Base-by-base conservation (phyloP, 2,113 vertebrate genomes). In the Eurystomus gularis region DNA sequence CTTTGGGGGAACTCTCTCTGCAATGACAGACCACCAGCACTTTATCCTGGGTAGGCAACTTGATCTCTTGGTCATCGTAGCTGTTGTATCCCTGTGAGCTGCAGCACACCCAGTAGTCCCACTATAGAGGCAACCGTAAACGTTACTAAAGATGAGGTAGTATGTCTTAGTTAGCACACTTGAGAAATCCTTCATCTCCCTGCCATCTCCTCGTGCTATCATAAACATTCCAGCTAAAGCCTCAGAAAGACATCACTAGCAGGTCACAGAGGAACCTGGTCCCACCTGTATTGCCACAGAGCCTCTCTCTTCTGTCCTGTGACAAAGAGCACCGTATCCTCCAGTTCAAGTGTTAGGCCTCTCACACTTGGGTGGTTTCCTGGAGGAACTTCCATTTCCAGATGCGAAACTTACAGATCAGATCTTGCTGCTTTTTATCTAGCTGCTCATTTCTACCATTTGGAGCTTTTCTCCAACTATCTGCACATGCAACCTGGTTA, bases 331-430 rank as follows among this genome's bases (percentile, higher is more conserved):
- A 68, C 12, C 0, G 0, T 24, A 35, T 12, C 55, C 69, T 70
- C 62, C 37, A 2, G 3, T 31, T 55, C 0, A 1, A n/a, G 42
- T 1, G 0, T 9, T 29, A 80, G 35, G 62, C 44, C n/a, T 82
- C 52, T 80, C 37, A 31, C 20, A 33, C 18, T 28, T 24, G n/a
- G 31, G 40, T 61, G 25, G 49, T 42, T 90, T 87, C 70, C 64
- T 85, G 57, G 51, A 66, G 37, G 54, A 93, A 61, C 40, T 57
- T 89, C 66, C n/a, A 54, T n/a, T 73, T 52, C 20, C 29, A 54
- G 52, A 44, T 20, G 29, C 15, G 17, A 39, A 0, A 0, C 28
- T 70, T 48, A 42, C 26, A 75, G 72, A 17, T 88, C 44, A 75
- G 76, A 79, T 49, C 83, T 49, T 82, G 48, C 48, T 88, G 69